phyloP scores from a whole-genome alignment of 1,140 invertebrate species.

The Drosophila pandora region DNA sequence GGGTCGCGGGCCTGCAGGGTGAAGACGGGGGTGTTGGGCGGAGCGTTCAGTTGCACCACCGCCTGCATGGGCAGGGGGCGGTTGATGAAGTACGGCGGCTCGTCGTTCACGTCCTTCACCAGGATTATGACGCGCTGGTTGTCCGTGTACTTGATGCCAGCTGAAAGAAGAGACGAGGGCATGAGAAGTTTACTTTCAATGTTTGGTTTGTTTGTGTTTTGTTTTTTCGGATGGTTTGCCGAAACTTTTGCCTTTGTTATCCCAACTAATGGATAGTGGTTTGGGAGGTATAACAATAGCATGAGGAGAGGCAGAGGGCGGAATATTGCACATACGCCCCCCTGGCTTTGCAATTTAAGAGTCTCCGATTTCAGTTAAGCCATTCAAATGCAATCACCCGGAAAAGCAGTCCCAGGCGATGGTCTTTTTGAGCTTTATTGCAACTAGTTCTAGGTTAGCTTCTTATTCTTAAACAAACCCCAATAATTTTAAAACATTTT shows the following conservation, averaged over 20 bases:
- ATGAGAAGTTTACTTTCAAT: conserved; percentile 22
- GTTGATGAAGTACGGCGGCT: conserved; percentile 98
- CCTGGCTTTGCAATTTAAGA: conserved; percentile 54
- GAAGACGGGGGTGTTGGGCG: conserved; percentile 97
- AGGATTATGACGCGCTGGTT: conserved; percentile 97
- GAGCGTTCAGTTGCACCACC: conserved; percentile 96
- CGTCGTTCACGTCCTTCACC: conserved; percentile 98
- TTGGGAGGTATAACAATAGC: conserved; percentile 9
- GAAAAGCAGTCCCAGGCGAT: conserved; percentile 60
- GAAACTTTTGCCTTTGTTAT: conserved; percentile 67
- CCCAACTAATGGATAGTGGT: conserved; percentile 64
- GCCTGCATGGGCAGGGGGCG: conserved; percentile 97
- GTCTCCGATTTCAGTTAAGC: conserved; percentile 70
- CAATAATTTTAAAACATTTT: neutral
- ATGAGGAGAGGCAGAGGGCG: neutral
- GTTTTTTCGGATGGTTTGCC: conserved; percentile 26
- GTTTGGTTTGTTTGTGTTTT: conserved; percentile 21
- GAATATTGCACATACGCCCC: neutral
- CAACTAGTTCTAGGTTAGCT: neutral
- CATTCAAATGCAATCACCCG: conserved; percentile 79
- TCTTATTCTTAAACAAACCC: neutral
- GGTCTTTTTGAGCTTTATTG: neutral
- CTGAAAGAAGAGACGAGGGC: conserved; percentile 49
- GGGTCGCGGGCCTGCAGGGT: conserved; percentile 97
- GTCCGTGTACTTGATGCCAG: conserved; percentile 88